phyloP scores from a whole-genome alignment of 2,797 vertebrate species.

The Eospalax fontanierii region DNA sequence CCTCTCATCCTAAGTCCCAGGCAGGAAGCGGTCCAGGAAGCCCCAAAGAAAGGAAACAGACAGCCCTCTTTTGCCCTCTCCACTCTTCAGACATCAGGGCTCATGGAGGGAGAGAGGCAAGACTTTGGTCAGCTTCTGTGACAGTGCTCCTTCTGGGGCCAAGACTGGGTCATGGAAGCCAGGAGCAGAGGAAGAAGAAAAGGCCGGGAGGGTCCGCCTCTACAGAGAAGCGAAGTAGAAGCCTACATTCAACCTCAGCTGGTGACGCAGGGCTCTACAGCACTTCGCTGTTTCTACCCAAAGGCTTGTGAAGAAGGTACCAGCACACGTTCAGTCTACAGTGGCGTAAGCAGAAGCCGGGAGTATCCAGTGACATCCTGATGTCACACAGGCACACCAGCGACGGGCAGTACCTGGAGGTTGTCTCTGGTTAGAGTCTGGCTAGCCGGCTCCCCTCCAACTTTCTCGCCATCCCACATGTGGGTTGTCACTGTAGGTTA shows the following conservation, averaged over 20 bases:
- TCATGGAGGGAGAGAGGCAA: background rate
- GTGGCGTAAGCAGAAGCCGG: background rate
- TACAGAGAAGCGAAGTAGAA: background rate
- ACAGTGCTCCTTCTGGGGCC: rapidly evolving
- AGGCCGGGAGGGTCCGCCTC: rapidly evolving
- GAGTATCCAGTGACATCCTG: background rate
- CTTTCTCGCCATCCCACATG: rapidly evolving
- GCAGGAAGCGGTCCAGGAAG: background rate
- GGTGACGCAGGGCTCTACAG: rapidly evolving
- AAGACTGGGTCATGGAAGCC: background rate
- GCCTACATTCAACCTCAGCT: rapidly evolving
- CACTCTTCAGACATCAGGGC: too few species aligned
- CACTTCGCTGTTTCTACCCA: background rate
- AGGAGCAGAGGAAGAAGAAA: background rate
- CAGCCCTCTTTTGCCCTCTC: background rate
- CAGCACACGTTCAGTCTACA: background rate
- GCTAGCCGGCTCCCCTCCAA: background rate
- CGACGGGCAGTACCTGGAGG: too few species aligned
- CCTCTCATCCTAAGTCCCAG: background rate
- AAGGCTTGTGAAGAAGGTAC: background rate
- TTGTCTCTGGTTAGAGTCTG: background rate
- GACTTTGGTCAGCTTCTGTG: background rate
- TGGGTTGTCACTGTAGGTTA: background rate
- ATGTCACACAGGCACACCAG: rapidly evolving
- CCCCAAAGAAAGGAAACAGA: background rate